Evolutionary conservation across 2,113 vertebrate genomes (phyloP), one percentile per base, ranked within the genome.

Genomic region (Myiopsitta monachus): DNA sequence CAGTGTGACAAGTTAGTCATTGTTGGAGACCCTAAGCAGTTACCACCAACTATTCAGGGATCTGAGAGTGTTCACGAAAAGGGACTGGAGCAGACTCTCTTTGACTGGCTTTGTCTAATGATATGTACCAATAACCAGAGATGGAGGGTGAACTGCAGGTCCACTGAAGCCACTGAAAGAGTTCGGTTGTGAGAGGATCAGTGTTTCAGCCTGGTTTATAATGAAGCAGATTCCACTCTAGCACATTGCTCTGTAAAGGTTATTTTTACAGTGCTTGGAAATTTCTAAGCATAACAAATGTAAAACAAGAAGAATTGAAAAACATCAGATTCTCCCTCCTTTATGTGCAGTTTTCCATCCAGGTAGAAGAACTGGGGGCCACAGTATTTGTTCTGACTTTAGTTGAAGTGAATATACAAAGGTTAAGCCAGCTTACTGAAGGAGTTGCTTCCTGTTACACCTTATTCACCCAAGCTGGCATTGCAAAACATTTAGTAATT

Each of bases 51-150:
- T 11, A 63, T 98, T 90, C 98, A 98, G 91, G 98, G 98, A n/a
- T 98, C 98, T 18, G 98, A 98, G 57, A 96, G 98, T 8, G 66
- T 87, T 79, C 98, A 98, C 27, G 95, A 75, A 22, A 92, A 92
- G 68, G 98, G 98, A 21, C 23, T 98, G 89, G 98, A 98, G 84
- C 98, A 98, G 96, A 98, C 98, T 17, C 98, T 98, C 6, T 98
- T 98, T 84, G 97, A 98, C 77, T 93, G 98, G 8, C 98, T 98
- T 46, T 98, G 98, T 88, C 64, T 98, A 46, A 98, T 98, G 98
- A 98, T 98, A 96, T 2, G 84, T 87, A 16, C 72, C 64, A 26
- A 43, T 59, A 18, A 87, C 22, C 2, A 11, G 47, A 72, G 69
- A 19, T 3, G 10, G 24, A 59, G 64, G 22, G 18, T 18, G 59